phyloP scores from a whole-genome alignment of 2,888 invertebrate genomes.

The Cantharis lateralis region DNA sequence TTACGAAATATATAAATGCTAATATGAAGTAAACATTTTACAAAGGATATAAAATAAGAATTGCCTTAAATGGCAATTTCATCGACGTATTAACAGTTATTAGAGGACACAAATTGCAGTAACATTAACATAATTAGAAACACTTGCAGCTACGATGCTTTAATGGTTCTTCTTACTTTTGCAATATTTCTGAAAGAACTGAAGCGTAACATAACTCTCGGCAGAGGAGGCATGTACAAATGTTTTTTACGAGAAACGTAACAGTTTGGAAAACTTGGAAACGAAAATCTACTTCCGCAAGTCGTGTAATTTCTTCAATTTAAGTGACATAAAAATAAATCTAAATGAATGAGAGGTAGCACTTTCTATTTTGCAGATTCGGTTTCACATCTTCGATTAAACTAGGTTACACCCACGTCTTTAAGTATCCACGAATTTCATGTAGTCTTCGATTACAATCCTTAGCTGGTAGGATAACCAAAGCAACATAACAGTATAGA shows the following conservation, averaged over 20 bases:
- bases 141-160: neutral
- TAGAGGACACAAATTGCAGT: neutral
- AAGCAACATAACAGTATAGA: neutral
- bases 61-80: neutral
- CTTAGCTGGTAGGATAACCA: slow-evolving; percentile 8
- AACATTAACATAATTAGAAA: neutral
- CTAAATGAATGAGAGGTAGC: slow-evolving; percentile 38
- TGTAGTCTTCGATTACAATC: slow-evolving; percentile 29
- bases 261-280: neutral
- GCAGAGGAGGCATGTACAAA: neutral
- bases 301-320: slow-evolving; percentile 34
- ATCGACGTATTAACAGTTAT: neutral
- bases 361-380: slow-evolving; percentile 44
- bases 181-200: neutral
- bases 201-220: neutral
- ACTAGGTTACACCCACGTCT: slow-evolving; percentile 40
- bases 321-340: slow-evolving; percentile 41
- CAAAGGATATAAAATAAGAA: neutral
- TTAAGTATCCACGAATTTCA: slow-evolving; percentile 35
- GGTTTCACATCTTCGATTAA: slow-evolving; percentile 36
- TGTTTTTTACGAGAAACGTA: neutral
- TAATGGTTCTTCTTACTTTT: neutral
- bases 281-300: slow-evolving; percentile 33
- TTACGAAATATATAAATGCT: neutral
- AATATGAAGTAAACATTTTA: neutral